phyloP scores from a whole-genome alignment of 2,113 vertebrate species.

The Oncorhynchus nerka region DNA sequence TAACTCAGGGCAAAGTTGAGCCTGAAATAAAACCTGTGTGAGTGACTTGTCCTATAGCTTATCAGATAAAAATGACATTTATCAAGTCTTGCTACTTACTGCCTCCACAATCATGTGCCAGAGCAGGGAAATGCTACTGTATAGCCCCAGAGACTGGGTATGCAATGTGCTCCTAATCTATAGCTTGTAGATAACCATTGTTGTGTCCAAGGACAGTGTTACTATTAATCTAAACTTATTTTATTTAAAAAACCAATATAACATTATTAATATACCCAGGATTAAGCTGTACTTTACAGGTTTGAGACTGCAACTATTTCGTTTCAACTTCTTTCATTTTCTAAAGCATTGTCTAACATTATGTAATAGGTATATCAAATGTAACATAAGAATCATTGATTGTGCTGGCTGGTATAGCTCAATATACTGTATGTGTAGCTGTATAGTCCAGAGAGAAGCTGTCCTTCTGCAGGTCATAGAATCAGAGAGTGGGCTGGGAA shows the following conservation, averaged over 20 bases:
- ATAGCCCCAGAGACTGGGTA: no score
- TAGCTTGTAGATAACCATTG: no score
- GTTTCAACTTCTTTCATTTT: no score
- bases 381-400: background rate
- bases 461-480: background rate
- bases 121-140: no score
- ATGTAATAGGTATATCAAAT: background rate
- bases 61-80: background rate
- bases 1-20: background rate
- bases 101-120: background rate
- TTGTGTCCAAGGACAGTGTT: no score
- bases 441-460: no score
- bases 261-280: background rate
- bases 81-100: background rate
- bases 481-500: background rate
- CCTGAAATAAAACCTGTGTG: background rate
- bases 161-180: no score
- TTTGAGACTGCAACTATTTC: no score
- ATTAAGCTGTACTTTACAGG: no score
- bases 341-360: no score
- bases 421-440: background rate
- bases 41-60: background rate
- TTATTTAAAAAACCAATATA: no score
- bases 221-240: no score
- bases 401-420: background rate